Base-by-base conservation (phyloP, 2,888 invertebrate species). In the Emmelina monodactyla region DNA sequence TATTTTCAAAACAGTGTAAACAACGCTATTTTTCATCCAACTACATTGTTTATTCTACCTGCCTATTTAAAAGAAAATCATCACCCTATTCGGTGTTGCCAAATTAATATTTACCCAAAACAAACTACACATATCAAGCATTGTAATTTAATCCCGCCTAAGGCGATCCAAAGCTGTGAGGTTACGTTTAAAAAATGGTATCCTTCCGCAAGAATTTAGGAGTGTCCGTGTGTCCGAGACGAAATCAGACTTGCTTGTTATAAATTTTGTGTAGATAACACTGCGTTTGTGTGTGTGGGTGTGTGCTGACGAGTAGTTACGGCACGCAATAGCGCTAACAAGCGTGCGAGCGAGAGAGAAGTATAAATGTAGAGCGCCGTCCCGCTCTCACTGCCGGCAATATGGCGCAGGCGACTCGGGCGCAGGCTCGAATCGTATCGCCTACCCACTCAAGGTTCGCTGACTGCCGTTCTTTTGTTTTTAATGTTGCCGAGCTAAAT, bases 341-440 rank as follows among this genome's bases (percentile, higher is more conserved):
- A 81, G 80, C 72, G 75, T 62, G 73, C 51, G 60, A 76, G 53
- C 22, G 64, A 55, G 67, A 72, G 6, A 31, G 37, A 14, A 5
- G 33, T 37, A 51, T 38, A 37, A 35, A 45, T 51, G 58, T 69
- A 67, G 50, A 51, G 67, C 68, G 58, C 25, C 42, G 43, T 78
- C 68, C 37, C 59, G 37, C 38, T 71, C 52, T 45, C 40, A 55
- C 69, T 61, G 62, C 56, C 63, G 66, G 67, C 73, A 79, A 75
- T 69, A 78, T 79, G 79, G 79, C 78, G 75, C 68, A n/a, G 69
- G 61, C 63, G 72, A 73, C 76, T 76, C 78, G 83, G 83, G 84
- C 85, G 85, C 85, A 84, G 83, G 75, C 84, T 84, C 84, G 82
- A 73, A 75, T 75, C 76, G 73, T 76, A 79, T 80, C 76, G 80